These are phyloP conservation scores for Hippocampus zosterae DNA, from an alignment of 2,113 vertebrate species.

Conservation along the genomic window DNA sequence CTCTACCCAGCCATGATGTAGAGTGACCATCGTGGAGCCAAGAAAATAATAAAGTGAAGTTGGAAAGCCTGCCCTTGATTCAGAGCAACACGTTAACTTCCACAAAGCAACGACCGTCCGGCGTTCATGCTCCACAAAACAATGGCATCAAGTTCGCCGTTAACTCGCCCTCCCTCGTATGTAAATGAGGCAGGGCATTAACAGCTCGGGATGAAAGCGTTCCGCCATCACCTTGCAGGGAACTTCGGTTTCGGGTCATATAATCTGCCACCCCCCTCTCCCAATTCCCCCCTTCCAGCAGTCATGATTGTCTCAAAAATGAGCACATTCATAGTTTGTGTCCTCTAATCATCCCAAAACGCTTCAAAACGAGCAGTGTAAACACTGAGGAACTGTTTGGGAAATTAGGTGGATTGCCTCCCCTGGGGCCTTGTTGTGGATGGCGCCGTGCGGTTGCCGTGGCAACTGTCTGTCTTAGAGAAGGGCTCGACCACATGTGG, in stretches of 20 bases:
- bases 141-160: conserved; percentile 50
- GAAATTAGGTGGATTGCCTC: background rate
- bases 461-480: background rate
- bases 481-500: background rate
- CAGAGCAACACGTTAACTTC: background rate
- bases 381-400: background rate
- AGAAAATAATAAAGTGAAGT: conserved; percentile 39
- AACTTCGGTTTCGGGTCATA: conserved; percentile 55
- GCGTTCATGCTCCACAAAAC: conserved; percentile 45
- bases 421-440: background rate
- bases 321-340: conserved; percentile 32
- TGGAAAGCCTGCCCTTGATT: conserved; percentile 34
- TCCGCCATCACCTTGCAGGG: conserved; percentile 51
- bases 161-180: conserved; percentile 43
- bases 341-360: conserved; percentile 26
- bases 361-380: background rate
- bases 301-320: conserved; percentile 35
- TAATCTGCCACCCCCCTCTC: conserved; percentile 26
- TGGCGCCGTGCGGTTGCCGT: background rate
- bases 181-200: conserved; percentile 55
- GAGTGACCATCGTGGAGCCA: background rate
- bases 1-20: background rate
- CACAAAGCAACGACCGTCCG: conserved; percentile 3
- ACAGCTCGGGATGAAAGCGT: conserved; percentile 38
- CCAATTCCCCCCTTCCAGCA: conserved; percentile 7